Conservation (phyloP, 2,113 vertebrate genomes). For the Notiomystis cincta region DNA sequence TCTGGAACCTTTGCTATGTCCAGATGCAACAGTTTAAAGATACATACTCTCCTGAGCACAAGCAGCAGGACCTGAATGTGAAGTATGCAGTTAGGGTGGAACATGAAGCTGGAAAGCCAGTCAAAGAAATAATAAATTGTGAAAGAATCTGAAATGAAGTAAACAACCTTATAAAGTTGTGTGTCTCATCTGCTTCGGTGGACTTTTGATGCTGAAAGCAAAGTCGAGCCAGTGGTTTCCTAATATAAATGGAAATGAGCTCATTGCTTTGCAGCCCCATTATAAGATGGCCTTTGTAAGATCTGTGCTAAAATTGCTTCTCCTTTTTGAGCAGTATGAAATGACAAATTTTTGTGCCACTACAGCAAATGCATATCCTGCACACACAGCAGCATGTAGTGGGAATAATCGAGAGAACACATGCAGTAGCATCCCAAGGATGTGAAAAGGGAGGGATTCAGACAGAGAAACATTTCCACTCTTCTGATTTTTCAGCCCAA, state of each 20-base stretch:
- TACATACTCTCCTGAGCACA: neutral
- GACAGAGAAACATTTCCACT: neutral
- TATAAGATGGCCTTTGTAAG: neutral
- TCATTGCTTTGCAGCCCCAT: neutral
- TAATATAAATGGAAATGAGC: slow-evolving; percentile 1
- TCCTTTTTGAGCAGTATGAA: neutral
- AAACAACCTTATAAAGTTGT: slow-evolving; percentile 29
- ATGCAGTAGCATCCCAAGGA: neutral
- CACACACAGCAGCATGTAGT: neutral
- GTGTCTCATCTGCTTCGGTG: neutral
- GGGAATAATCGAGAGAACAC: neutral
- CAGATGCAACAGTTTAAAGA: neutral
- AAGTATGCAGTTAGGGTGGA: slow-evolving; percentile 27
- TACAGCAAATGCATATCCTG: neutral
- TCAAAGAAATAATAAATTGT: slow-evolving; percentile 44
- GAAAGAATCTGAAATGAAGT: slow-evolving; percentile 38
- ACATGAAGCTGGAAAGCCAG: neutral
- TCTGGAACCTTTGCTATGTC: neutral
- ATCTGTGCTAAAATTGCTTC: neutral
- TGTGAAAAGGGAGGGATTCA: neutral
- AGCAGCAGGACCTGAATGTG: slow-evolving; percentile 31
- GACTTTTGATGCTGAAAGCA: neutral
- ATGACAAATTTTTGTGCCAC: neutral
- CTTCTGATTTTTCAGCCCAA: neutral
- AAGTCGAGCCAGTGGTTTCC: neutral